Evolutionary conservation across 2,888 invertebrate species (phyloP), one percentile per base, ranked within the genome.

Genomic region (Drosophila vallismaia): DNA sequence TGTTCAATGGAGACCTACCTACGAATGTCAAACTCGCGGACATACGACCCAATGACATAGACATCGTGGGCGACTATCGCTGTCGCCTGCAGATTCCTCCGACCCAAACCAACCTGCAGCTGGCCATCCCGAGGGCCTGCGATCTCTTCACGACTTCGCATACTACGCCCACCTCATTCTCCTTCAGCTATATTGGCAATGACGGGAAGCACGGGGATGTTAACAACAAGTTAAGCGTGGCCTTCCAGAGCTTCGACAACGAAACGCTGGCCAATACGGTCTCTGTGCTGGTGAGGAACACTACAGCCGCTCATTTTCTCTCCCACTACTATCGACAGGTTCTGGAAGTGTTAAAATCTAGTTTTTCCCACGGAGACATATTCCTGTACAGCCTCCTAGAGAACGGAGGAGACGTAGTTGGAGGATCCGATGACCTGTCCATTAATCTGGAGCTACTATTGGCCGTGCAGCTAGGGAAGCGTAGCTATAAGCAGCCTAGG

Each of bases 11-110:
- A 57, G 93, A 94, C 70, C 94, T 95, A 82, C 96, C 97, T 0
- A 90, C 94, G 24, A 96, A 96, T n/a, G 64, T 62, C 0, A 96
- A 95, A 92, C 95, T 99, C 73, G 98, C 97, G 6, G 95, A 97
- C 91, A 96, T 98, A 0, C 96, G 95, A 91, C 99, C 99, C 0
- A 96, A 97, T 88, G 99, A 99, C 92, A 94, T 95, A 0, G 98
- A 99, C 90, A 94, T 94, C n/a, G 94, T 95, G 54, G 98, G 98
- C 3, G 95, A 97, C 86, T 98, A 98, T 89, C 94, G 93, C 85
- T 99, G 98, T 90, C 95, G 94, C 89, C 94, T 96, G 81, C 94
- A 92, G 91, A 40, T 24, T 3, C 14, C 9, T 9, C 45, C 38
- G 5, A 94, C 9, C 5, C 68, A 54, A 91, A 89, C 12, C 40